phyloP scores from a whole-genome alignment of 2,888 invertebrate genomes.

The Myopa tessellatipennis region DNA sequence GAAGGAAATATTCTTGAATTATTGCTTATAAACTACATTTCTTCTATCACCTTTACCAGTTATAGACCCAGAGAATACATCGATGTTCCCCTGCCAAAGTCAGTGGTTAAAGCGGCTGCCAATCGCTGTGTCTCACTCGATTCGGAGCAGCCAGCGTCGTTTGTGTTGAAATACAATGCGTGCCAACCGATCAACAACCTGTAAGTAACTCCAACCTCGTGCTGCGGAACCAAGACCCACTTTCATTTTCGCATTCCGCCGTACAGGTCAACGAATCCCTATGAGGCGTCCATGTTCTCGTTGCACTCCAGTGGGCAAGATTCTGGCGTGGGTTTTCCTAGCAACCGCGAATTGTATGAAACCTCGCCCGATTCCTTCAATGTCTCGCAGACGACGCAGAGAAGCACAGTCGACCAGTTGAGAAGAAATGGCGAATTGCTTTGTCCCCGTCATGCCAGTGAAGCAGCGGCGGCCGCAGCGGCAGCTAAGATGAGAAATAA shows the following conservation, averaged over 20 bases:
- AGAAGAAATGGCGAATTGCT: slow-evolving; percentile 52
- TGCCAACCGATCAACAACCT: slow-evolving; percentile 63
- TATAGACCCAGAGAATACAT: slow-evolving; percentile 67
- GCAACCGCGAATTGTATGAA: slow-evolving; percentile 64
- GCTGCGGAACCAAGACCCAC: neutral
- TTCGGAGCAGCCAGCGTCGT: slow-evolving; percentile 55
- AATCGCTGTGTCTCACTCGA: slow-evolving; percentile 48
- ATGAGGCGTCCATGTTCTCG: slow-evolving; percentile 82
- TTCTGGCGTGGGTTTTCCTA: slow-evolving; percentile 76
- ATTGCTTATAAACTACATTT: neutral
- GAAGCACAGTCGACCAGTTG: slow-evolving; percentile 42
- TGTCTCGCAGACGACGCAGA: slow-evolving; percentile 48
- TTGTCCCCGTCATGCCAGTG: slow-evolving; percentile 62
- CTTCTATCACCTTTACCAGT: slow-evolving; percentile 47
- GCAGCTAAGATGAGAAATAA: neutral
- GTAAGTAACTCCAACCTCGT: slow-evolving; percentile 51
- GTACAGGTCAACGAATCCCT: slow-evolving; percentile 58
- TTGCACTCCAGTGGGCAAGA: slow-evolving; percentile 86
- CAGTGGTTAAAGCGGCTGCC: slow-evolving; percentile 59
- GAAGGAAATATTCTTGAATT: neutral
- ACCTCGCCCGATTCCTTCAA: slow-evolving; percentile 64
- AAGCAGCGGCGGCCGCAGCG: slow-evolving; percentile 46
- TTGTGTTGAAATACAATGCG: slow-evolving; percentile 64
- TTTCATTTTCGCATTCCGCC: neutral
- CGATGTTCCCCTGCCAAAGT: slow-evolving; percentile 68